Conservation (phyloP, 2,888 invertebrate genomes). For the Caenorhabditis afra region DNA sequence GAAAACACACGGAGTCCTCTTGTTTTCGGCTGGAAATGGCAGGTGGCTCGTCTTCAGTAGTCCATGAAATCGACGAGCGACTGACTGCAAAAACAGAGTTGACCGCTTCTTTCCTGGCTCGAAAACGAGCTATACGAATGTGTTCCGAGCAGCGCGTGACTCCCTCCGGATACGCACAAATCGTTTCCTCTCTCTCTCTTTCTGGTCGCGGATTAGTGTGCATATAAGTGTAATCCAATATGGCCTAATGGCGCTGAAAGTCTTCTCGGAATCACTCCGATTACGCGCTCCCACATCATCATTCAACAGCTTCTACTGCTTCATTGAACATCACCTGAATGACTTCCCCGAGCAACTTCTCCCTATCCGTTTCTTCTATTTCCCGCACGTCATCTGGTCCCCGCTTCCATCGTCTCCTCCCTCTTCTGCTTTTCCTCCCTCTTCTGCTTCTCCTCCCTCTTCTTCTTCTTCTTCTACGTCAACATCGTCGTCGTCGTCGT, state of each 20-base stretch:
- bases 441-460: constrained; percentile 1
- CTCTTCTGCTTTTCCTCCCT: neutral
- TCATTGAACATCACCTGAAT: neutral
- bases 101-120: constrained; percentile 6
- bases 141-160: neutral
- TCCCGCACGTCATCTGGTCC: constrained; percentile 15
- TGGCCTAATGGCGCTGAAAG: neutral
- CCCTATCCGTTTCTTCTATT: constrained; percentile 11
- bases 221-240: constrained; percentile 12
- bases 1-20: neutral
- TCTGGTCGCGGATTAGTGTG: neutral
- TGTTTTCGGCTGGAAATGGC: constrained; percentile 6
- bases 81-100: constrained; percentile 31
- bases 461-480: constrained; percentile 16
- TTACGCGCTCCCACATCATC: neutral
- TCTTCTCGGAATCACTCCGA: neutral
- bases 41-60: neutral
- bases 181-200: too few species aligned
- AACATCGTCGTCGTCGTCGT: constrained; percentile 7
- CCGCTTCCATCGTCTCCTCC: constrained; percentile 12
- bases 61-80: constrained; percentile 3
- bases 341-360: neutral
- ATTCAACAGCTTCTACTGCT: neutral
- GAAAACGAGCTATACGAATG: constrained; percentile 25
- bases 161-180: too few species aligned